These are phyloP conservation scores for Laupala kohalensis DNA, from an alignment of 1,140 invertebrate genomes.

Conservation along the genomic window DNA sequence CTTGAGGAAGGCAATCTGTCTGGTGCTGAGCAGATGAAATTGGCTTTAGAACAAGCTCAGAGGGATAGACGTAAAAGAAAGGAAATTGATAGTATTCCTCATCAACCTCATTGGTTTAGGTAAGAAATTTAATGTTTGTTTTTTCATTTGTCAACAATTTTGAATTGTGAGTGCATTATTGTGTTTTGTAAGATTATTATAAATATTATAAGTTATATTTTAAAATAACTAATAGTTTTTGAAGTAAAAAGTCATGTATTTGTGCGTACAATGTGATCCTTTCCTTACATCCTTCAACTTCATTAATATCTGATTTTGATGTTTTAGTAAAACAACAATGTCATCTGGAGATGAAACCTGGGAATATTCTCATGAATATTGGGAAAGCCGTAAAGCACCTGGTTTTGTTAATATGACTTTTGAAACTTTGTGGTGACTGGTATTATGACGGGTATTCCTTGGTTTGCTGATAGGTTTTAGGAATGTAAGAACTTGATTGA, in stretches of 20 bases:
- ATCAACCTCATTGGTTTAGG: constrained; percentile 51
- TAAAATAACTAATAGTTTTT: too few species aligned
- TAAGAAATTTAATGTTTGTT: too few species aligned
- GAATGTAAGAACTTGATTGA: background rate
- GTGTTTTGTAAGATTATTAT: too few species aligned
- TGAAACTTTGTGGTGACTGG: constrained; percentile 36
- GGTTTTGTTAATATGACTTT: constrained; percentile 41
- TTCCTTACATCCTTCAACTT: background rate
- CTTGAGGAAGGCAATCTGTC: constrained; percentile 64
- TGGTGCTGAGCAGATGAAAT: constrained; percentile 55
- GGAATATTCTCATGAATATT: constrained; percentile 46
- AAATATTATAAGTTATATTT: too few species aligned
- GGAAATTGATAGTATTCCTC: constrained; percentile 36
- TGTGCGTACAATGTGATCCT: background rate
- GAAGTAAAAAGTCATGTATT: background rate
- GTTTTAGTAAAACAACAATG: constrained; percentile 18
- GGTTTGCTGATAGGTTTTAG: background rate
- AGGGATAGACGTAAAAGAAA: constrained; percentile 47
- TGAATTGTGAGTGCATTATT: too few species aligned
- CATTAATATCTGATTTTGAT: background rate
- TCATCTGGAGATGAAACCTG: constrained; percentile 36
- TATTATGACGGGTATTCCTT: background rate
- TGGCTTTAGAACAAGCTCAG: constrained; percentile 51
- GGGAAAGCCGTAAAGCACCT: constrained; percentile 38
- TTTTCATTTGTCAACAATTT: too few species aligned